Evolutionary conservation across 2,888 invertebrate genomes (phyloP).

Genomic region (Blera fallax): DNA sequence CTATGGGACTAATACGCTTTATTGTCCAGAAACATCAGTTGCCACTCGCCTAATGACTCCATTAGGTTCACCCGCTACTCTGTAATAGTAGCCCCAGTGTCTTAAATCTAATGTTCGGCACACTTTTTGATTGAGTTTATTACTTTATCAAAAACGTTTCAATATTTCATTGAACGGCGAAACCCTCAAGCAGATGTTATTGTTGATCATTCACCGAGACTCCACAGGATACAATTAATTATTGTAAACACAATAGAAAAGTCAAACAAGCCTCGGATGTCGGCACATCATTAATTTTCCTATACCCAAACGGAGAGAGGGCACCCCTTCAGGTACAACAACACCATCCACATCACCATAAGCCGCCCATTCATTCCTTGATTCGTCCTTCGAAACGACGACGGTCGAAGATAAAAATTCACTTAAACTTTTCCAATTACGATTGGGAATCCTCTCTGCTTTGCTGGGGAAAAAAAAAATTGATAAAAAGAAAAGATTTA

Average conservation of each 20-base stretch:
- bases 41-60: conserved; percentile 64
- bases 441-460: conserved; percentile 61
- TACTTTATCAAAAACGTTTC: conserved; percentile 68
- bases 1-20: conserved; percentile 43
- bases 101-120: too few relatives aligned
- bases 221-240: conserved; percentile 59
- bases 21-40: conserved; percentile 61
- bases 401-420: conserved; percentile 71
- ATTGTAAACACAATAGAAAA: conserved; percentile 63
- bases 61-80: conserved; percentile 40
- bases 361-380: not conserved
- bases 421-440: conserved; percentile 74
- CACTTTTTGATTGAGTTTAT: conserved; percentile 66
- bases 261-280: conserved; percentile 61
- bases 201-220: conserved; percentile 13
- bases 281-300: conserved; percentile 62
- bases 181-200: conserved; percentile 41
- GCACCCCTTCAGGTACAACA: conserved; percentile 11
- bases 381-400: conserved; percentile 7
- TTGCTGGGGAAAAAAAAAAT: conserved; percentile 28
- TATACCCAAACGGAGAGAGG: not conserved
- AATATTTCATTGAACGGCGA: conserved; percentile 55
- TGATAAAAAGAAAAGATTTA: conserved; percentile 71
- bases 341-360: not conserved
- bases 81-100: not conserved